Base-by-base conservation (phyloP, 2,113 vertebrate species). In the Sardina pilchardus region DNA sequence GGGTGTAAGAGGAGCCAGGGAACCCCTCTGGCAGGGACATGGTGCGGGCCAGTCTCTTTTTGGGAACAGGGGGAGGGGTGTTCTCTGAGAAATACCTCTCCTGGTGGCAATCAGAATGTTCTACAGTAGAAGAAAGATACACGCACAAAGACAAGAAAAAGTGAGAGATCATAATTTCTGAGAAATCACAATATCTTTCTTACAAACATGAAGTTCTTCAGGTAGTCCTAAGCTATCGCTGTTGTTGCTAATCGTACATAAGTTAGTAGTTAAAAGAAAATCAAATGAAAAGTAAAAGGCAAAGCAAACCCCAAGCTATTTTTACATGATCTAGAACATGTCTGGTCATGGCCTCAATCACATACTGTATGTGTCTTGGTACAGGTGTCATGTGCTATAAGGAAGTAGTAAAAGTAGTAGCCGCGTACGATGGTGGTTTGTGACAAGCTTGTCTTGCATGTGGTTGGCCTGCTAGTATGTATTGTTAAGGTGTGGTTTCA, bases 21-120 rank as follows among this genome's bases (percentile, higher is more conserved):
- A 16, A 0, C 1, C 3, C 75, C 4, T 7, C 89, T 19, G 78
- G 97, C 86, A 92, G 94, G 86, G 91, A 97, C 30, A 90, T 56
- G 0, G 96, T 90, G 81, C 95, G 90, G 85, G 81, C 86, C 6
- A 96, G 89, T 71, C 71, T 95, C 85, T 95, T 96, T 89, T 92
- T 96, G 0, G 96, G 96, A 81, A 97, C 56, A 0, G 96, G 96
- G 0, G 96, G 96, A 6, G 96, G 95, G 17, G 81, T 90, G 43
- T 53, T 82, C 8, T 93, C 93, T 0, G 95, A 95, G 88, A 93
- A 93, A 86, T 92, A 93, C 53, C 93, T 91, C 84, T 30, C 59
- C 85, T 89, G 89, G 84, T 94, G 92, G 87, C 4, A 12, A 48
- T 67, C 85, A 82, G 47, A 86, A 36, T 21, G 34, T 5, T 4